Evolutionary conservation across 2,113 vertebrate genomes (phyloP), one percentile per base, ranked within the genome.

Genomic region (Stigmatopora argus): DNA sequence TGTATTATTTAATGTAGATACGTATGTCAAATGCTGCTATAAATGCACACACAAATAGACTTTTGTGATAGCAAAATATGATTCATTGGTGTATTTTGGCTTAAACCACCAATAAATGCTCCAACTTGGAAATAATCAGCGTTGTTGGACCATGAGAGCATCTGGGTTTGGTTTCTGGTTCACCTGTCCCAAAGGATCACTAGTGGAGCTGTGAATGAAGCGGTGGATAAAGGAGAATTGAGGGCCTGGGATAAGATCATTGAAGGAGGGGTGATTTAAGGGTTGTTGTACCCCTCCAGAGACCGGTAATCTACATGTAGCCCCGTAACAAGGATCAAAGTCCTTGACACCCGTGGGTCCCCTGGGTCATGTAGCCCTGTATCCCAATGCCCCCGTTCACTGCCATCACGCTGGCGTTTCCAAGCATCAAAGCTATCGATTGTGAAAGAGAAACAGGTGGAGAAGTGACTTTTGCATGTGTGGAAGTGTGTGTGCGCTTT

Each of bases 311-410:
- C 65, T 70, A 89, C 87, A 88, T 80, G 77, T 79, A 74, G 68
- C 64, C 17, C 0, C 59, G 73, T 70, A 76, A 73, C n/a, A 0
- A 72, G 87, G 90, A 91, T 93, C 92, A 93, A 93, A 94, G 92
- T 51, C 51, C 58, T 70, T 74, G 73, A 83, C 86, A 82, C 80
- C 71, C 73, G 10, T 41, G 52, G 35, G 26, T 79, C 83, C 83
- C 71, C 44, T 17, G 66, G 80, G 77, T 63, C 55, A 0, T 85
- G 80, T 85, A 78, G 75, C 62, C 57, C 71, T 34, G 52, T 66
- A 70, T 61, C 81, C 80, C 69, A 85, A 81, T 60, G 63, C 66
- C 67, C 67, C 59, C 11, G 64, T 52, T 44, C 71, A 57, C 74
- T 81, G 65, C 79, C 64, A 58, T 62, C 9, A 13, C 77, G 65